A percentile compares a stretch with the other conserved stretches of the same genome.
phyloP scores from a whole-genome alignment of 2,888 invertebrate genomes.

The Heliconius aoede region DNA sequence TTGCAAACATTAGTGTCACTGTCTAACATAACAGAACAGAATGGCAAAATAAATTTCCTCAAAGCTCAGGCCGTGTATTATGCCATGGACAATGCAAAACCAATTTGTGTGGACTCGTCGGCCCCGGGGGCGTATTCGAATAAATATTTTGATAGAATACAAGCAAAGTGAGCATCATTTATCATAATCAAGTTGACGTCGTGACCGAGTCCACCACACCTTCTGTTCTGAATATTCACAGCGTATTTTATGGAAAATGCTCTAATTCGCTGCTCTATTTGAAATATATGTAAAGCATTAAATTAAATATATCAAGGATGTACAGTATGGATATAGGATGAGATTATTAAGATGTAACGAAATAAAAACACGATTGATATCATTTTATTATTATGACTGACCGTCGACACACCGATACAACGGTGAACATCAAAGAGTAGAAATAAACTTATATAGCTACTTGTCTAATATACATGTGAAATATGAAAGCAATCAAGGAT shows the following conservation, averaged over 20 bases:
- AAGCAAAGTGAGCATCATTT: conserved; percentile 68
- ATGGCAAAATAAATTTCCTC: conserved; percentile 39
- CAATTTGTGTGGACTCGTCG: conserved; percentile 60
- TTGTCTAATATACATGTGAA: conserved; percentile 8
- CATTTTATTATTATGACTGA: conserved; percentile 2
- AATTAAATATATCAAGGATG: background rate
- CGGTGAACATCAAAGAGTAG: background rate
- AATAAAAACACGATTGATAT: conserved; percentile 4
- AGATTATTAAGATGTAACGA: background rate
- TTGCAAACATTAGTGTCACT: conserved; percentile 16
- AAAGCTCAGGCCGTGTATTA: conserved; percentile 52
- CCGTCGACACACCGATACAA: background rate
- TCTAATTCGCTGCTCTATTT: background rate
- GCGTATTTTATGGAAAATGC: conserved; percentile 30
- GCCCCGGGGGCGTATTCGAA: conserved; percentile 60
- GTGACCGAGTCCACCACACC: conserved; percentile 68
- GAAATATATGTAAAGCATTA: conserved; percentile 6
- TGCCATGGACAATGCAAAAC: conserved; percentile 67
- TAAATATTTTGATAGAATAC: conserved; percentile 69
- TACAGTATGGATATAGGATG: background rate
- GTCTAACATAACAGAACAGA: conserved; percentile 31
- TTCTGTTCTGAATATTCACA: conserved; percentile 57
- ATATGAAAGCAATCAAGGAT: background rate
- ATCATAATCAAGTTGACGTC: conserved; percentile 76
- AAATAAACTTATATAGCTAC: conserved; percentile 1